Evolutionary conservation across 2,888 invertebrate species (phyloP), one percentile per base, ranked within the genome.

Genomic region (Pseudococcus longispinus): DNA sequence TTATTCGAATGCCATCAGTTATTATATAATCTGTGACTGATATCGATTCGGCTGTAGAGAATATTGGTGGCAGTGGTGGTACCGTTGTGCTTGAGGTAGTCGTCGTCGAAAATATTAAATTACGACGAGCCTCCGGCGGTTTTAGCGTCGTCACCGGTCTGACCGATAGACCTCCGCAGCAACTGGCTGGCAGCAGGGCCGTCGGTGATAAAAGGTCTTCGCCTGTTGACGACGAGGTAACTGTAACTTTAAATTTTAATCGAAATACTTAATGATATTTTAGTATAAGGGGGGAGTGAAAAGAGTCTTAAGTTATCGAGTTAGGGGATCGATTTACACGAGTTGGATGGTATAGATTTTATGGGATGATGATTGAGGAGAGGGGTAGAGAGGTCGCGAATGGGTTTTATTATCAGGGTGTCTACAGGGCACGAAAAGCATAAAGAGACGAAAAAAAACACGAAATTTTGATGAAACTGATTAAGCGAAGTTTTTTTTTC

Each of bases 101-200:
- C 0, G 88, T 85, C 80, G 77, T 87, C 83, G 83, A 83, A 42
- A 74, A 84, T 26, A 74, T 44, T 46, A 82, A 18, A 86, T 87
- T 51, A 87, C 87, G 77, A 87, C 85, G 37, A 87, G 88, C 87
- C 51, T 87, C 87, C 44, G 87, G 88, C 70, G 70, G 88, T 26
- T 82, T 84, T 18, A 83, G 26, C 29, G 89, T 88, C 20, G 89
- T 88, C 60, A 89, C 85, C 26, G 88, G 88, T 70, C 89, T 88
- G 51, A 88, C 88, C 84, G 88, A 88, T 65, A 65, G 26, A 60
- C 84, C 85, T 60, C 87, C 87, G 83, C 88, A 86, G 55, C 88
- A 86, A 18, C 86, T 84, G 9, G 87, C 60, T 84, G 87, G 87
- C 44, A 86, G 80, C 20, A 44, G n/a, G 18, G 82, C 60, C 8